Evolutionary conservation across 2,113 vertebrate species (phyloP), one percentile per base, ranked within the genome.

Genomic region (Pelobates fuscus): DNA sequence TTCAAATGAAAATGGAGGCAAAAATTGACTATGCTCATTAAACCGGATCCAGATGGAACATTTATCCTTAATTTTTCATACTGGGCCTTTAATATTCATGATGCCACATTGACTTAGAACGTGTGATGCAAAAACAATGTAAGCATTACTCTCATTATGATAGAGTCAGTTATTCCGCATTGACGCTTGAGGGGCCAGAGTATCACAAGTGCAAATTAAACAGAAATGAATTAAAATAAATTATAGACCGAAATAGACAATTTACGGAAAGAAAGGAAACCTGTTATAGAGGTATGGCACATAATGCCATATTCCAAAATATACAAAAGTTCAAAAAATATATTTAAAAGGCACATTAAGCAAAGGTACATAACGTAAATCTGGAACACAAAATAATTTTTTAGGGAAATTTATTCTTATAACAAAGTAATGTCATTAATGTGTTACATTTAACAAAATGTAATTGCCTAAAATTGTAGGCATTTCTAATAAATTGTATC

Each of bases 41-140:
- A n/a, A 49, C 23, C 11, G 23, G 44, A 62, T 62, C 58, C 58
- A 30, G n/a, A 23, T 20, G n/a, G 58, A 62, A 71, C 58, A 62
- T 37, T 62, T 30, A 60, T 41, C 24, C 57, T 60, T 43, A 3
- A 60, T 61, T 23, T 32, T 21, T 30, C 21, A 32, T 29, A 54
- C 17, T 59, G 32, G 54, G 24, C 24, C 55, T 71, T 46, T 29
- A 60, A 17, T 60, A 60, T 71, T 60, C 68, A 71, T 60, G n/a
- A 71, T 60, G 26, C 25, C 41, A 15, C 24, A 6, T 43, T 60
- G 32, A 21, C 57, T 60, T 61, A 5, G n/a, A 62, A 25, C 26
- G n/a, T 24, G 11, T 32, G 55, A 70, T 59, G 24, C 21, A 60
- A 20, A 70, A 70, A 59, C 8, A 59, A 41, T 70, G 20, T 44